Evolutionary conservation across 1,140 invertebrate genomes (phyloP).

Genomic region (Drosophila subobscura): DNA sequence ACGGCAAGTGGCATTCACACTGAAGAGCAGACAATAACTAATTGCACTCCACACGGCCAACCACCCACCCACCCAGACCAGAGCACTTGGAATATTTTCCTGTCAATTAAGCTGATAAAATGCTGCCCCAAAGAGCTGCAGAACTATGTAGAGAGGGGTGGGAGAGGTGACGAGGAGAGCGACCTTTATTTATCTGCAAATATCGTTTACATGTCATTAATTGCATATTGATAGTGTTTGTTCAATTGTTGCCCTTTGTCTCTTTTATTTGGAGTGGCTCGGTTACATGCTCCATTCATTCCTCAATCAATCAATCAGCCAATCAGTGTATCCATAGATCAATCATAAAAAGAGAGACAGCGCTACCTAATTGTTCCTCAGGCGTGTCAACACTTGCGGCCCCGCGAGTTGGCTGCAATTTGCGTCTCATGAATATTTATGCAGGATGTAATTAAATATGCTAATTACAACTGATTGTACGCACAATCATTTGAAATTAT

Average conservation of each 20-base stretch:
- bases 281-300: slow-evolving; percentile 9
- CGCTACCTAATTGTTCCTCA: slow-evolving; percentile 9
- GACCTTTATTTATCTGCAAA: slow-evolving; percentile 45
- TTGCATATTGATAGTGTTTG: slow-evolving; percentile 77
- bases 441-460: slow-evolving; percentile 77
- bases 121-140: slow-evolving; percentile 10
- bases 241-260: slow-evolving; percentile 49
- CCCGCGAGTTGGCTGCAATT: slow-evolving; percentile 61
- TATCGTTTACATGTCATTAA: slow-evolving; percentile 67
- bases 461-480: slow-evolving; percentile 80
- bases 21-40: slow-evolving; percentile 64
- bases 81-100: slow-evolving; percentile 36
- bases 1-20: slow-evolving; percentile 49
- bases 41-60: slow-evolving; percentile 34
- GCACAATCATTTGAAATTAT: slow-evolving; percentile 82
- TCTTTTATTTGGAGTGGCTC: slow-evolving; percentile 27
- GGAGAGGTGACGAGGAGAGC: not conserved
- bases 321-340: slow-evolving; percentile 39
- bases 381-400: slow-evolving; percentile 52
- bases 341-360: slow-evolving; percentile 14
- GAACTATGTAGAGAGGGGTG: not conserved
- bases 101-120: slow-evolving; percentile 61
- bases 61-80: too few relatives aligned
- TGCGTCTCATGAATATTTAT: slow-evolving; percentile 78
- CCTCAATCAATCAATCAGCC: slow-evolving; percentile 55